These are phyloP conservation scores for Coracias cyanogaster DNA, from an alignment of 2,797 vertebrate genomes.

Conservation along the genomic window DNA sequence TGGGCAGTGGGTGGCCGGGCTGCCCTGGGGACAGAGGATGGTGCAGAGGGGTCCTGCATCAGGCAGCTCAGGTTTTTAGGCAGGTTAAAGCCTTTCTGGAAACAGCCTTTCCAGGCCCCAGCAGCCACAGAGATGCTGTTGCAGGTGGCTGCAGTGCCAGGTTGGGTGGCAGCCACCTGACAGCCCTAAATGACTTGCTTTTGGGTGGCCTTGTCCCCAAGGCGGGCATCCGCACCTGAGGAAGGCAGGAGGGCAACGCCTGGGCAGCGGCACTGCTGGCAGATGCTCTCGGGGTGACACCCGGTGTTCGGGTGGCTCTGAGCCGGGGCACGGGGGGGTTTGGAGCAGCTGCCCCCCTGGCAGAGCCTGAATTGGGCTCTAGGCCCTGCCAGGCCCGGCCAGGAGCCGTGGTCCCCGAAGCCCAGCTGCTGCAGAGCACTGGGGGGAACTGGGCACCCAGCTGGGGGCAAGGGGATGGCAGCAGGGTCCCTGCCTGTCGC, in stretches of 20 bases:
- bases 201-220: background rate
- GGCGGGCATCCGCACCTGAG: background rate
- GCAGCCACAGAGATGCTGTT: background rate
- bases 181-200: background rate
- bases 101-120: background rate
- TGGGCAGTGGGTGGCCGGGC: background rate
- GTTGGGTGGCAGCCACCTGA: background rate
- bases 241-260: background rate
- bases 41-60: background rate
- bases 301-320: background rate
- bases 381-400: background rate
- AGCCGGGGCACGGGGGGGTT: fast-evolving
- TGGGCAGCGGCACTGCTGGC: background rate
- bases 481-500: background rate
- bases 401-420: fast-evolving
- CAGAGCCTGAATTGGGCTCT: background rate
- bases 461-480: background rate
- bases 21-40: background rate
- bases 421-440: background rate
- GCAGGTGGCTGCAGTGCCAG: background rate
- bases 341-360: background rate
- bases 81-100: background rate
- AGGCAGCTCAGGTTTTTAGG: background rate
- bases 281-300: background rate
- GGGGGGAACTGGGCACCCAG: background rate